Evolutionary conservation across 2,888 invertebrate genomes (phyloP), one percentile per base, ranked within the genome.

Genomic region (Muscina levida): DNA sequence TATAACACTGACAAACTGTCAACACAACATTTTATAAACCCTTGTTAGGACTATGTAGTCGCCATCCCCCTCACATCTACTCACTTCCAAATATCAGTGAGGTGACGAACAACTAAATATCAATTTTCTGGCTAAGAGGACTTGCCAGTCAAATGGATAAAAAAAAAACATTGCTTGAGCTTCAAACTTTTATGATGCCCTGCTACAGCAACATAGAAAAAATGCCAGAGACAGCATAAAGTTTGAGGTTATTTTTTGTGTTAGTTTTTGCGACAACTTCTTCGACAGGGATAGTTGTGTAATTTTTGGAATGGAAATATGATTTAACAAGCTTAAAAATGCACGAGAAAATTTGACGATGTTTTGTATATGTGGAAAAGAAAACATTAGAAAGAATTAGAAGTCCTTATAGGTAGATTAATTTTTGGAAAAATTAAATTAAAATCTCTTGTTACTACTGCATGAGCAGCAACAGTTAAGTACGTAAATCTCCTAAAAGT

Each of bases 101-200:
- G 53, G 24, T 56, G 56, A 68, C 24, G 37, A 42, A 31, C 3
- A 31, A 44, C 42, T 53, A n/a, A 10, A 11, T 39, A 39, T 51
- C n/a, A 31, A 6, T 68, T 13, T 37, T 17, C 13, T 53, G 31
- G 31, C 3, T 31, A 31, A 8, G 8, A 31, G 31, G 31, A 8
- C 3, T 19, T 44, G n/a, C 24, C 22, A 8, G 44, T 10, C 13
- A 37, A 10, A 6, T 37, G 37, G 37, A 37, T 65, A 22, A 15
- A 2, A 31, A 31, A 31, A 31, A 31, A 31, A n/a, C n/a, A n/a
- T n/a, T 31, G 31, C 8, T 31, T 31, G 4, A 31, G 31, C 22
- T 51, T 51, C 22, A 67, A 67, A 62, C 39, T 62, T 62, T 62
- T 37, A 53, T 24, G 62, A 42, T 6, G 62, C 62, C 62, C 42